Percentiles rank a stretch among this genome's conserved stretches.
These are phyloP conservation scores for Noctua pronuba DNA, from an alignment of 2,888 invertebrate genomes.

Conservation along the genomic window DNA sequence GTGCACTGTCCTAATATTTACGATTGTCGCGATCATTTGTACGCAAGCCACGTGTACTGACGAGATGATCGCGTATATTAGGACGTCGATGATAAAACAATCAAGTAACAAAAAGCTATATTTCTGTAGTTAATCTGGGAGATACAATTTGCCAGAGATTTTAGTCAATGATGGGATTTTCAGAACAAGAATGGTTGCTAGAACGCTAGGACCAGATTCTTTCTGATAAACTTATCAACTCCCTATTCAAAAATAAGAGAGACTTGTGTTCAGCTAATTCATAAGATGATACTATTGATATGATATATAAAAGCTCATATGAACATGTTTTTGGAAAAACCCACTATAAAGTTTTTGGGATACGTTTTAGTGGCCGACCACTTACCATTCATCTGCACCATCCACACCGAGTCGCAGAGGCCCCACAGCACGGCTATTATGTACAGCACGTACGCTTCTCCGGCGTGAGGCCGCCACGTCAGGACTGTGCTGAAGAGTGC, in stretches of 20 bases:
- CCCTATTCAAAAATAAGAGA: background rate
- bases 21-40: background rate
- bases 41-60: background rate
- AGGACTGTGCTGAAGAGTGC: conserved; percentile 89
- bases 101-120: background rate
- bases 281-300: no score
- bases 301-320: background rate
- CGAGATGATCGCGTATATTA: background rate
- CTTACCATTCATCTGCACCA: conserved; percentile 92
- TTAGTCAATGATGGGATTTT: background rate
- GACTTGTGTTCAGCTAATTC: background rate
- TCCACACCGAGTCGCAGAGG: conserved; percentile 92
- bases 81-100: background rate
- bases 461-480: conserved; percentile 90
- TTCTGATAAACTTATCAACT: no score
- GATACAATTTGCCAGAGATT: background rate
- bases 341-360: background rate
- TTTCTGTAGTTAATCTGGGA: background rate
- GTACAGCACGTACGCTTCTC: conserved; percentile 87
- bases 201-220: background rate
- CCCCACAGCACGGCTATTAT: conserved; percentile 92
- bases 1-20: background rate
- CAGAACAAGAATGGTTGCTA: background rate
- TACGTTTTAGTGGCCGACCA: background rate
- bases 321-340: background rate